A percentile compares a stretch with the other conserved stretches of the same genome.
phyloP scores from a whole-genome alignment of 2,888 invertebrate species.

The Gastrophysa polygoni region DNA sequence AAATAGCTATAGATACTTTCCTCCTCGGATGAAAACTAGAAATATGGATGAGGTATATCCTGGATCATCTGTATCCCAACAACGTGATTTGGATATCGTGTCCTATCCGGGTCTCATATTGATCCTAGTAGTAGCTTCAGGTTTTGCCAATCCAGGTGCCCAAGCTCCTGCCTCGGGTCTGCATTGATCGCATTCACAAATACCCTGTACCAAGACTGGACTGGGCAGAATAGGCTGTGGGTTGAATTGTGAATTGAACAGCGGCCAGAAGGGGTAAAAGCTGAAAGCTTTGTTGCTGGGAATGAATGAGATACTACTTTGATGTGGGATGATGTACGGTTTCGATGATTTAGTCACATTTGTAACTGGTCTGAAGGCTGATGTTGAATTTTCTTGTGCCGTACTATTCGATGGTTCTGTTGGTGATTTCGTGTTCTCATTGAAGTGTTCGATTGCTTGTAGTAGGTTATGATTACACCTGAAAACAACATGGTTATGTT shows the following conservation, averaged over 20 bases:
- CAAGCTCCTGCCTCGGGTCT: conserved; percentile 39
- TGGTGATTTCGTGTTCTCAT: conserved; percentile 42
- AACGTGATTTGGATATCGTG: neutral
- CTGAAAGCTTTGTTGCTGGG: conserved; percentile 55
- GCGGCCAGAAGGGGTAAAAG: conserved; percentile 57
- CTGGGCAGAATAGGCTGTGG: conserved; percentile 56
- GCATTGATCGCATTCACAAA: conserved; percentile 59
- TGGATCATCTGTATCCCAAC: no score
- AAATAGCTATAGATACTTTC: no score
- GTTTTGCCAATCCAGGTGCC: neutral
- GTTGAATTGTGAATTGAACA: conserved; percentile 51
- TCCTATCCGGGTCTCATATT: conserved; percentile 6
- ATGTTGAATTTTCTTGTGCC: conserved; percentile 43
- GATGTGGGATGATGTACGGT: conserved; percentile 42
- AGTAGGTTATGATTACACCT: conserved; percentile 91
- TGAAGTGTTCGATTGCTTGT: conserved; percentile 88
- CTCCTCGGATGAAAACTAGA: no score
- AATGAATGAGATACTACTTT: conserved; percentile 50
- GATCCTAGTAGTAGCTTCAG: neutral
- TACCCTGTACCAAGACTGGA: conserved; percentile 58
- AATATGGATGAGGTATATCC: no score
- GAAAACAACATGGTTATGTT: conserved; percentile 5
- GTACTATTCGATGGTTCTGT: conserved; percentile 27
- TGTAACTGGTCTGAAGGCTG: conserved; percentile 56
- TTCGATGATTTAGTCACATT: conserved; percentile 37